phyloP scores from a whole-genome alignment of 2,113 vertebrate species.

The Tympanuchus pallidicinctus region DNA sequence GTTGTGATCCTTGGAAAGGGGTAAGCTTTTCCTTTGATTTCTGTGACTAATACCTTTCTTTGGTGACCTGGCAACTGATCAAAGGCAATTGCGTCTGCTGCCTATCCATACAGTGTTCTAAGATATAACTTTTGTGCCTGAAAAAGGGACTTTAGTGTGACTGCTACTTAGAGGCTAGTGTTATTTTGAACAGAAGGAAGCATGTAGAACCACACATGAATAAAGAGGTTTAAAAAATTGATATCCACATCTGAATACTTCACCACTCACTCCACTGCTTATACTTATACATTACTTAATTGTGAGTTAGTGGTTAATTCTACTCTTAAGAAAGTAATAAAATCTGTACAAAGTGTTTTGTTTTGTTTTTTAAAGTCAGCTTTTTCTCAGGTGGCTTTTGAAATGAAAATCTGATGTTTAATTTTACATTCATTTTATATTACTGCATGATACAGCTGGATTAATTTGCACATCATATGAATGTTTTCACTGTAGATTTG shows the following conservation, averaged over 20 bases:
- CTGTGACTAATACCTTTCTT: no score
- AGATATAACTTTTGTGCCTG: background rate
- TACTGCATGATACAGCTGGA: background rate
- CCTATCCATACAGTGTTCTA: background rate
- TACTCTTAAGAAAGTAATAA: background rate
- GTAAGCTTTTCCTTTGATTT: no score
- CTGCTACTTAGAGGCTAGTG: background rate
- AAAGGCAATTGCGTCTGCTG: no score
- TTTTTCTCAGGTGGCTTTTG: background rate
- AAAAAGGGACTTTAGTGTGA: background rate
- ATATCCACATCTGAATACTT: background rate
- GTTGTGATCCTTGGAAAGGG: no score
- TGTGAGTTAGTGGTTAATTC: background rate
- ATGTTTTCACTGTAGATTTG: background rate
- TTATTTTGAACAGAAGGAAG: background rate
- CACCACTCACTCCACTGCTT: background rate
- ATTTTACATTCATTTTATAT: background rate
- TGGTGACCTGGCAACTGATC: no score
- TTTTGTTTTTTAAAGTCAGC: background rate
- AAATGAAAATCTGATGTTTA: background rate
- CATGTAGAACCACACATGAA: background rate
- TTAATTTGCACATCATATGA: background rate
- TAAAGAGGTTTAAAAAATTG: background rate
- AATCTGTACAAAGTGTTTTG: background rate
- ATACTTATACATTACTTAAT: background rate